Conservation (phyloP, 2,797 vertebrate species). For the Cichlasoma orientale region DNA sequence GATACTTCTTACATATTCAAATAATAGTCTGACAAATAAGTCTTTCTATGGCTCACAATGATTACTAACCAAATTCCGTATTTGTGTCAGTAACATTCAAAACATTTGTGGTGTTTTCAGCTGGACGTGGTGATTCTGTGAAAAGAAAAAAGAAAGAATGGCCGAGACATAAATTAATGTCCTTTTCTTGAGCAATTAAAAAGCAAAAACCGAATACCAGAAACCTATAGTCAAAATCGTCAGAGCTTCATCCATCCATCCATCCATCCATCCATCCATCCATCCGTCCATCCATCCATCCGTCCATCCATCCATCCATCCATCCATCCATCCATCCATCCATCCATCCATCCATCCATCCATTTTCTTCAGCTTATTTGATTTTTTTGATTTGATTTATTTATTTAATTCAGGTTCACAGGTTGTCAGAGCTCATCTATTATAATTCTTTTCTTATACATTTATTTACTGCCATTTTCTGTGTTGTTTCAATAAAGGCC, state of each 20-base stretch:
- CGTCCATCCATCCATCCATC: not conserved
- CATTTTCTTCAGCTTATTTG: not conserved
- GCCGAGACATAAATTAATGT: not conserved
- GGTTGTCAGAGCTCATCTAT: too few species aligned
- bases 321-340: too few species aligned
- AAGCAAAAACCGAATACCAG: not conserved
- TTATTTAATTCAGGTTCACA: not conserved
- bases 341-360: too few species aligned
- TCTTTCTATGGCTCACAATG: not conserved
- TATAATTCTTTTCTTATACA: too few species aligned
- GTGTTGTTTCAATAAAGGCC: not conserved
- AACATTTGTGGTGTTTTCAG: not conserved
- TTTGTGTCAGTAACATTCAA: conserved; percentile 5
- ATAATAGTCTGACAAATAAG: not conserved
- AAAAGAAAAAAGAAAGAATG: not conserved
- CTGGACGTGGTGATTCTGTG: conserved; percentile 21
- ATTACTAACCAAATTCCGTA: conserved; percentile 16
- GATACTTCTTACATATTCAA: not conserved
- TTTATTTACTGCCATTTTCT: not conserved
- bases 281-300: too few species aligned
- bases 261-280: too few species aligned
- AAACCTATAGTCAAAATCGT: too few species aligned
- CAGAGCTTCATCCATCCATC: not conserved
- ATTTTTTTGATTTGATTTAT: too few species aligned
- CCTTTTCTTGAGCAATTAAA: not conserved